phyloP scores from a whole-genome alignment of 2,888 invertebrate species.

The Gastracanthus pulcherrimus region DNA sequence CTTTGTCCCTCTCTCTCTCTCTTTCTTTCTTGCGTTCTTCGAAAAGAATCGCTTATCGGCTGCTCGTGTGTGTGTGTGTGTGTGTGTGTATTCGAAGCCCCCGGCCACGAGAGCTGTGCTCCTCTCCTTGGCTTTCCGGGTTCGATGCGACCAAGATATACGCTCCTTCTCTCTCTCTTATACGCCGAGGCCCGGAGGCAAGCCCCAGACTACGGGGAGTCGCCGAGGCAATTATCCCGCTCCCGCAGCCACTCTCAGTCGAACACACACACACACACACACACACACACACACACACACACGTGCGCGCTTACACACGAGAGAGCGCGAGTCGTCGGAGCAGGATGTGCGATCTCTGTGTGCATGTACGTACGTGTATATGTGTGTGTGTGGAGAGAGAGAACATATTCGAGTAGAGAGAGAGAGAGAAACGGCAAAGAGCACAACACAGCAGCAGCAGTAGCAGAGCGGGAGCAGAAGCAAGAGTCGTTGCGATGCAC shows the following conservation, averaged over 20 bases:
- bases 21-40: constrained; percentile 39
- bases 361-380: too few relatives aligned
- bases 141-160: constrained; percentile 55
- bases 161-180: not conserved
- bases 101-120: not conserved
- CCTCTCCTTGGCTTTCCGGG: constrained; percentile 59
- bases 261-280: constrained; percentile 6
- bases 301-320: not conserved
- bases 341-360: constrained; percentile 33
- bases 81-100: not conserved
- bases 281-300: constrained; percentile 11
- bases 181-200: constrained; percentile 25
- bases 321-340: constrained; percentile 20
- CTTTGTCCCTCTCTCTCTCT: constrained; percentile 26
- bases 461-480: too few relatives aligned
- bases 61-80: not conserved
- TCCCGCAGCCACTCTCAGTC: constrained; percentile 39
- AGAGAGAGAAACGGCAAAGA: constrained; percentile 30
- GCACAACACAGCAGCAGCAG: constrained; percentile 62
- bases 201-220: constrained; percentile 54
- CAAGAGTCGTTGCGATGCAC: constrained; percentile 74
- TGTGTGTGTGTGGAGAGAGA: too few relatives aligned
- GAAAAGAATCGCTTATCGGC: constrained; percentile 54
- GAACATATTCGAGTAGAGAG: constrained; percentile 26
- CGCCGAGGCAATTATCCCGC: constrained; percentile 66